A percentile compares a stretch with the other conserved stretches of the same genome.
phyloP scores from a whole-genome alignment of 2,797 vertebrate species.

The Spinibarbus caldwelli region DNA sequence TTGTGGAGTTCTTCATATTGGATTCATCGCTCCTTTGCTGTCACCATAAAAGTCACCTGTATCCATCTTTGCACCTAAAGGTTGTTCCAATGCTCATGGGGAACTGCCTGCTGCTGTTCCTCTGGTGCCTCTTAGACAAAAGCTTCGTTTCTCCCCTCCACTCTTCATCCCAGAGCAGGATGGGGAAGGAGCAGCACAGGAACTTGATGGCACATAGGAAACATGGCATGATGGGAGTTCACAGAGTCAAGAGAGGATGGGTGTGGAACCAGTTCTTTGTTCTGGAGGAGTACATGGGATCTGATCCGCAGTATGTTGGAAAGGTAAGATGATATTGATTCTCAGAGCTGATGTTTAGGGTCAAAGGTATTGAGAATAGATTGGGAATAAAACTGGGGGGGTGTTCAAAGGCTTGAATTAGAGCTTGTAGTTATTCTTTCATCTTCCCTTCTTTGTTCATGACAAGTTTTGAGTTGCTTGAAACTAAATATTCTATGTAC shows the following conservation, averaged over 20 bases:
- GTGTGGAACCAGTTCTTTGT: conserved; percentile 98
- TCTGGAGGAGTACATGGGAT: conserved; percentile 94
- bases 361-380: conserved; percentile 31
- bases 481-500: conserved; percentile 28
- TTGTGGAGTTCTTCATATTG: conserved; percentile 26
- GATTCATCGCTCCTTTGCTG: conserved; percentile 17
- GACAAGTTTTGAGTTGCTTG: conserved; percentile 4
- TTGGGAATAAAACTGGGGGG: conserved; percentile 17
- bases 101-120: conserved; percentile 88
- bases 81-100: conserved; percentile 89
- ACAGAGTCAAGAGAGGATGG: conserved; percentile 92
- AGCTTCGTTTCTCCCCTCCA: conserved; percentile 83
- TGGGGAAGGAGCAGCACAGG: conserved; percentile 72
- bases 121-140: conserved; percentile 90
- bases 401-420: conserved; percentile 44
- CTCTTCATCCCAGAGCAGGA: conserved; percentile 75
- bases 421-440: conserved; percentile 17
- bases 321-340: conserved; percentile 80
- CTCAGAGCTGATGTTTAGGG: neutral
- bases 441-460: conserved; percentile 11
- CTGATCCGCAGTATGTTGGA: conserved; percentile 92
- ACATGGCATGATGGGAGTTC: conserved; percentile 67
- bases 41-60: conserved; percentile 32
- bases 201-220: conserved; percentile 64
- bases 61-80: conserved; percentile 52